Evolutionary conservation across 2,113 vertebrate genomes (phyloP).

Genomic region (Grantiella picta): DNA sequence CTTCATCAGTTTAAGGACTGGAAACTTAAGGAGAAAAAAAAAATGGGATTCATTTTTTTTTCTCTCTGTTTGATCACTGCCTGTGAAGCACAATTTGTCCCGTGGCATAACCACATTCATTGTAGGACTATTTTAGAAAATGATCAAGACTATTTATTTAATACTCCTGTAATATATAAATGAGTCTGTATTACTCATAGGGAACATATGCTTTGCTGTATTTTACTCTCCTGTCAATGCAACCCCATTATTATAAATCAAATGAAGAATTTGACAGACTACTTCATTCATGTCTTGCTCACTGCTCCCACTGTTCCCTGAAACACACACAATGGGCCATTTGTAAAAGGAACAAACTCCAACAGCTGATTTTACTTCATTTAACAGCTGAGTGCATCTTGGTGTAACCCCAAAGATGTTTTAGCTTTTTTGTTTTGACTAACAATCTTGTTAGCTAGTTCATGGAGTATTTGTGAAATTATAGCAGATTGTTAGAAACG

Average conservation of each 20-base stretch:
- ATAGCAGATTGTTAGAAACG: neutral
- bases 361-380: neutral
- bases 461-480: neutral
- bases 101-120: neutral
- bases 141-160: neutral
- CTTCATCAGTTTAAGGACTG: neutral
- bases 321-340: neutral
- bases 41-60: neutral
- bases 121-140: neutral
- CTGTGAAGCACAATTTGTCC: neutral
- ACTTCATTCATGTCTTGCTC: neutral
- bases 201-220: neutral
- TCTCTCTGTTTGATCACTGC: neutral
- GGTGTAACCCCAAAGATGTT: neutral
- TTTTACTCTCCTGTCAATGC: slow-evolving; percentile 25
- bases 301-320: neutral
- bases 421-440: neutral
- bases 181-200: slow-evolving; percentile 2
- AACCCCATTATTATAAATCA: slow-evolving; percentile 28
- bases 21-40: neutral
- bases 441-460: neutral
- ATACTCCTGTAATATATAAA: neutral
- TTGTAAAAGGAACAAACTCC: neutral
- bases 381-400: neutral
- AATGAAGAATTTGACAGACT: neutral